A percentile compares a stretch with the other conserved stretches of the same genome.
These are phyloP conservation scores for Zapus hudsonius DNA, from an alignment of 2,113 vertebrate species.

Conservation along the genomic window DNA sequence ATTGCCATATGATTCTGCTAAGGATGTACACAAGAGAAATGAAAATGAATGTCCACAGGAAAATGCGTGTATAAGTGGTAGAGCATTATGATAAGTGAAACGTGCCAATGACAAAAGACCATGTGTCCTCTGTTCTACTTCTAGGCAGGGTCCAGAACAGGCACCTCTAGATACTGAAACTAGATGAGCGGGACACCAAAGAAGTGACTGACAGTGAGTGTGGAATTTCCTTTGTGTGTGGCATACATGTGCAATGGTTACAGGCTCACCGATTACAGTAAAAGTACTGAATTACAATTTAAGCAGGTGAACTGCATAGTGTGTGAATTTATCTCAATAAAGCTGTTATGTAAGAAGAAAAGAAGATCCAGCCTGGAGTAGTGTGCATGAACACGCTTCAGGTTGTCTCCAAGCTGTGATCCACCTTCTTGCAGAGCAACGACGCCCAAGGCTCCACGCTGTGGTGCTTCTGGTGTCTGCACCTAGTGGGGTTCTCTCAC, in stretches of 20 bases:
- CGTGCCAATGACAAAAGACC: neutral
- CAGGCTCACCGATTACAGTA: neutral
- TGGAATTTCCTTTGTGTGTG: neutral
- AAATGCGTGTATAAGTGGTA: neutral
- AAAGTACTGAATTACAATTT: neutral
- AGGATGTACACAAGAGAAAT: neutral
- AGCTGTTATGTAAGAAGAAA: neutral
- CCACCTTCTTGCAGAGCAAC: neutral
- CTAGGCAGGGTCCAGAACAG: neutral
- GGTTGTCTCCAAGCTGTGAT: rapidly evolving
- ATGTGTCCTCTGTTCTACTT: neutral
- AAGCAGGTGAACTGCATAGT: neutral
- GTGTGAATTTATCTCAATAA: neutral
- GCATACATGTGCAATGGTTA: neutral
- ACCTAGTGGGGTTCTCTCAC: neutral
- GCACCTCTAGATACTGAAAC: neutral
- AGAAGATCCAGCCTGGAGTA: neutral
- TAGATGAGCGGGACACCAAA: neutral
- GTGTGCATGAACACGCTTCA: no score
- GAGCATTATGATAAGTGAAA: neutral
- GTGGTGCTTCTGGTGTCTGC: no score
- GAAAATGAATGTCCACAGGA: neutral
- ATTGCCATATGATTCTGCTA: neutral
- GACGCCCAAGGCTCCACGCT: neutral
- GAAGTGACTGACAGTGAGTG: neutral